These are phyloP conservation scores for Spea multiplicata DNA, from an alignment of 2,113 vertebrate species.

Conservation along the genomic window DNA sequence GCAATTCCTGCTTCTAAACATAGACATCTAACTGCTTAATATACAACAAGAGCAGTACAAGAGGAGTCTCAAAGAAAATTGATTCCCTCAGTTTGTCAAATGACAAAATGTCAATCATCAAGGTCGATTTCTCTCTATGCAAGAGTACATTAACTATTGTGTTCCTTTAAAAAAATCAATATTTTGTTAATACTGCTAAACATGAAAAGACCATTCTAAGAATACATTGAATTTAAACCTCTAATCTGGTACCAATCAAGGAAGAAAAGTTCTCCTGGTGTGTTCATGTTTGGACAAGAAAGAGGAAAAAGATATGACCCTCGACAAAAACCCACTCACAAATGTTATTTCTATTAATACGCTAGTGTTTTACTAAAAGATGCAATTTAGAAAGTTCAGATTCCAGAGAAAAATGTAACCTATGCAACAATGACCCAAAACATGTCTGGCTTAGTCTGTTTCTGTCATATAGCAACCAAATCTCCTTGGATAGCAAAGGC, in stretches of 20 bases:
- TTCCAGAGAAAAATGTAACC: not conserved
- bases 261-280: not conserved
- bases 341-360: not conserved
- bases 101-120: too few relatives aligned
- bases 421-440: not conserved
- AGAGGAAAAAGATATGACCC: conserved; percentile 9
- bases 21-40: too few relatives aligned
- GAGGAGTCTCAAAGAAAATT: too few relatives aligned
- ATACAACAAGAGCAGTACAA: too few relatives aligned
- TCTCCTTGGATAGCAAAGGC: conserved; percentile 21
- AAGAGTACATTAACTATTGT: too few relatives aligned
- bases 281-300: conserved; percentile 29
- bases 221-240: not conserved
- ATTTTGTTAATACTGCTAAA: too few relatives aligned
- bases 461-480: conserved; percentile 18
- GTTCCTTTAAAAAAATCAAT: too few relatives aligned
- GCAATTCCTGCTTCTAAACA: too few relatives aligned
- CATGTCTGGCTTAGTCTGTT: conserved; percentile 15
- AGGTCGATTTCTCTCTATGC: too few relatives aligned
- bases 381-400: conserved; percentile 17
- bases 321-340: conserved; percentile 6
- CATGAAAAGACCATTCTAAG: too few relatives aligned
- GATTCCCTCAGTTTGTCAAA: too few relatives aligned
- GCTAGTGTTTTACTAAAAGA: conserved; percentile 5
- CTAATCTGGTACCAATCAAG: not conserved